Percentiles rank a stretch among this genome's conserved stretches.
Evolutionary conservation across 2,113 vertebrate genomes (phyloP).

Genomic region (Oryzias curvinotus): DNA sequence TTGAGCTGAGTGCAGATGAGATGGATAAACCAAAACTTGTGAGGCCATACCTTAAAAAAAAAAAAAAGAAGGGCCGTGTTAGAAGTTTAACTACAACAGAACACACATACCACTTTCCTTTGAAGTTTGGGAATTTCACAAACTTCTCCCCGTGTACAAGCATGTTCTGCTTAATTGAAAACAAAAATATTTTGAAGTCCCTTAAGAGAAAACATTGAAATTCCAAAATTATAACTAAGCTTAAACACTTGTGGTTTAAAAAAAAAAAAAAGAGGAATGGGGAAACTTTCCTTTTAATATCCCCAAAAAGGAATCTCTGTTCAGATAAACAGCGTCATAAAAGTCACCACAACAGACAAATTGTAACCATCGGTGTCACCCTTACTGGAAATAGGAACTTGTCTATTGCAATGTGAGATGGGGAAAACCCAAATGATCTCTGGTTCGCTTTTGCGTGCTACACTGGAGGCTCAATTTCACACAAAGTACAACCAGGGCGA

Average conservation of each 20-base stretch:
- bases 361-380: conserved; percentile 23
- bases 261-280: not conserved
- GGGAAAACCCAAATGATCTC: conserved; percentile 49
- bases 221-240: too few species aligned
- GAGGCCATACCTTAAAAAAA: conserved; percentile 91
- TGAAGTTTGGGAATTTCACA: too few species aligned
- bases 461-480: conserved; percentile 52
- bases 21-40: conserved; percentile 96
- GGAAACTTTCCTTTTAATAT: not conserved
- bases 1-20: conserved; percentile 96
- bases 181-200: too few species aligned
- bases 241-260: not conserved
- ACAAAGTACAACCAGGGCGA: conserved; percentile 30
- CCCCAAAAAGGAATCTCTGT: not conserved
- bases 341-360: conserved; percentile 15
- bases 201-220: too few species aligned
- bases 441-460: conserved; percentile 32
- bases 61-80: not conserved
- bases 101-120: not conserved
- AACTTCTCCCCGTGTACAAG: too few species aligned
- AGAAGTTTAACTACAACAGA: not conserved
- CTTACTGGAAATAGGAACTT: conserved; percentile 48
- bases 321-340: not conserved
- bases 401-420: conserved; percentile 49
- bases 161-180: too few species aligned